These are phyloP conservation scores for Meteorus cinctellus DNA, from an alignment of 2,888 invertebrate species.

Conservation along the genomic window DNA sequence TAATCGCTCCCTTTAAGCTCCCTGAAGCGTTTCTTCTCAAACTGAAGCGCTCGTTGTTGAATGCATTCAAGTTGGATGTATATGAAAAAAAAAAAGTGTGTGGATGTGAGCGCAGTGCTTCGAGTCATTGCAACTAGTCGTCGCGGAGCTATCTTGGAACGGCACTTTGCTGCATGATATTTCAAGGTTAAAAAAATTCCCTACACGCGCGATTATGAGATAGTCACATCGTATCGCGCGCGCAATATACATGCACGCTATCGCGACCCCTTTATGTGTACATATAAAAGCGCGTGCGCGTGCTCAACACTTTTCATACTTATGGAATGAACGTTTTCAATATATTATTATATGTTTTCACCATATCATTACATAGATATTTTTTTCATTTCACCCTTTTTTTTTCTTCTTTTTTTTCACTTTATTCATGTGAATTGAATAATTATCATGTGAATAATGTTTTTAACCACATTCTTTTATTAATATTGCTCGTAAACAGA, in stretches of 20 bases:
- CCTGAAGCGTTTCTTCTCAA: too few species aligned
- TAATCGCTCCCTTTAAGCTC: too few species aligned
- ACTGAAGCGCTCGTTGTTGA: too few species aligned
- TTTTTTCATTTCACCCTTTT: neutral
- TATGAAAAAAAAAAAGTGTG: too few species aligned
- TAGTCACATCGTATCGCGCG: constrained; percentile 46
- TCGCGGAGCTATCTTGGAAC: constrained; percentile 37
- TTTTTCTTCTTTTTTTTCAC: too few species aligned
- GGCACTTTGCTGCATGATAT: constrained; percentile 60
- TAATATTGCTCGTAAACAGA: neutral
- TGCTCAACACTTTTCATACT: constrained; percentile 41
- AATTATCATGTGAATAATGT: neutral
- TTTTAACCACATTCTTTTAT: neutral
- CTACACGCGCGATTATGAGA: constrained; percentile 67
- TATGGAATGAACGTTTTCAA: constrained; percentile 49
- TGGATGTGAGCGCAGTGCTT: too few species aligned
- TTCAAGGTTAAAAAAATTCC: constrained; percentile 63
- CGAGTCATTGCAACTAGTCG: constrained; percentile 6
- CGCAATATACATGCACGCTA: constrained; percentile 4
- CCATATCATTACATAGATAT: neutral
- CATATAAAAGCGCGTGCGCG: constrained; percentile 58
- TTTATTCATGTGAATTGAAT: neutral
- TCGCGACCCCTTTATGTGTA: constrained; percentile 3
- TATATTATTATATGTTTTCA: neutral
- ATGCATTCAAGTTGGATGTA: too few species aligned